These are phyloP conservation scores for Channa striata DNA, from an alignment of 2,797 vertebrate species.

Conservation along the genomic window DNA sequence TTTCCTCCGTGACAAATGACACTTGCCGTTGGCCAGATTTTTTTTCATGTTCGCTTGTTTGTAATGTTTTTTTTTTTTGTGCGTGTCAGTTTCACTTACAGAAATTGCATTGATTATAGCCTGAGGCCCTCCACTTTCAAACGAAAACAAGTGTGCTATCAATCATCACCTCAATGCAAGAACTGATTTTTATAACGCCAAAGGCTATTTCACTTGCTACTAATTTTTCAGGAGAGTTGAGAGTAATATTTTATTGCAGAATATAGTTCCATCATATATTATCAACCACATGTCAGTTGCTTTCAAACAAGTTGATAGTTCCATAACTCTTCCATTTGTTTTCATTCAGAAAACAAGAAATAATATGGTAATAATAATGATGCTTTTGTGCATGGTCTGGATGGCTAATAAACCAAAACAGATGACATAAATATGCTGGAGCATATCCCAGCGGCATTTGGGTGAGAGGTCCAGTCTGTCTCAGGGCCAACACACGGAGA, in stretches of 20 bases:
- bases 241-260: conserved; percentile 17
- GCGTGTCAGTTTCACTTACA: conserved; percentile 52
- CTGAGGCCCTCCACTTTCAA: conserved; percentile 27
- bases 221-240: not conserved
- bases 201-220: conserved; percentile 18
- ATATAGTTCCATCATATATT: conserved; percentile 5
- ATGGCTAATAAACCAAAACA: not conserved
- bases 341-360: conserved; percentile 17
- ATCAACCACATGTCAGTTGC: conserved; percentile 2
- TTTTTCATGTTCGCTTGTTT: conserved; percentile 39
- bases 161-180: conserved; percentile 46
- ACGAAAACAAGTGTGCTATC: conserved; percentile 47
- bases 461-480: no score
- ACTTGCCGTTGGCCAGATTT: conserved; percentile 8
- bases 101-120: conserved; percentile 49
- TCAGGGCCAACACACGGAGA: no score
- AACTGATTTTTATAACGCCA: conserved; percentile 37
- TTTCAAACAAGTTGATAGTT: conserved; percentile 10
- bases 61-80: conserved; percentile 28
- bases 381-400: not conserved
- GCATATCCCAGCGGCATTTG: no score
- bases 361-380: not conserved
- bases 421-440: not conserved
- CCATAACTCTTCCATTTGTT: not conserved
- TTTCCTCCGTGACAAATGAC: conserved; percentile 51